phyloP scores from a whole-genome alignment of 2,888 invertebrate genomes.

The Plusia festucae region DNA sequence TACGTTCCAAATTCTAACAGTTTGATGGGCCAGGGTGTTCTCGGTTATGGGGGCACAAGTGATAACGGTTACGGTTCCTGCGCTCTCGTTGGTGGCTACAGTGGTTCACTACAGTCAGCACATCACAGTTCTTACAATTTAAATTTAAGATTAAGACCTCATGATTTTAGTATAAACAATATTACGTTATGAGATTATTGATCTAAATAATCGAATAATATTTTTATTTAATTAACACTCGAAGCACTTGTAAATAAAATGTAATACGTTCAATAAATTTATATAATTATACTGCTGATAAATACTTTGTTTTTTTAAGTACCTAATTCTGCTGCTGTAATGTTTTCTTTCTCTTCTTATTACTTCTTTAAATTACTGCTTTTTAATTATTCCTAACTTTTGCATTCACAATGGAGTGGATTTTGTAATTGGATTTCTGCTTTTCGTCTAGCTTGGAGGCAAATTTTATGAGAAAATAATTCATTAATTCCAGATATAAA shows the following conservation, averaged over 20 bases:
- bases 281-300: not conserved
- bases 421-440: too few species aligned
- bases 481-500: too few species aligned
- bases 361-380: too few species aligned
- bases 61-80: slow-evolving; percentile 83
- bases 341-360: too few species aligned
- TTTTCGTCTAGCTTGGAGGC: too few species aligned
- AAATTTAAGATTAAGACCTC: slow-evolving; percentile 89
- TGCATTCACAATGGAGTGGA: too few species aligned
- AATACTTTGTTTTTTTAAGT: not conserved
- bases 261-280: not conserved
- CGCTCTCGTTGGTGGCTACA: slow-evolving; percentile 81
- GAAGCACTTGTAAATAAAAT: not conserved
- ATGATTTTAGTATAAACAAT: slow-evolving; percentile 88
- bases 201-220: not conserved
- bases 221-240: not conserved
- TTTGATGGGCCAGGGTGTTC: slow-evolving; percentile 78
- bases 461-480: too few species aligned
- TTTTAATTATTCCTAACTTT: too few species aligned
- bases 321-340: not conserved
- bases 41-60: slow-evolving; percentile 71
- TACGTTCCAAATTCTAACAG: slow-evolving; percentile 80
- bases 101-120: slow-evolving; percentile 77
- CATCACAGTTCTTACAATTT: slow-evolving; percentile 85
- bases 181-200: slow-evolving; percentile 74